Conservation (phyloP, 2,797 vertebrate species). For the Pangasius sanitwongsei region DNA sequence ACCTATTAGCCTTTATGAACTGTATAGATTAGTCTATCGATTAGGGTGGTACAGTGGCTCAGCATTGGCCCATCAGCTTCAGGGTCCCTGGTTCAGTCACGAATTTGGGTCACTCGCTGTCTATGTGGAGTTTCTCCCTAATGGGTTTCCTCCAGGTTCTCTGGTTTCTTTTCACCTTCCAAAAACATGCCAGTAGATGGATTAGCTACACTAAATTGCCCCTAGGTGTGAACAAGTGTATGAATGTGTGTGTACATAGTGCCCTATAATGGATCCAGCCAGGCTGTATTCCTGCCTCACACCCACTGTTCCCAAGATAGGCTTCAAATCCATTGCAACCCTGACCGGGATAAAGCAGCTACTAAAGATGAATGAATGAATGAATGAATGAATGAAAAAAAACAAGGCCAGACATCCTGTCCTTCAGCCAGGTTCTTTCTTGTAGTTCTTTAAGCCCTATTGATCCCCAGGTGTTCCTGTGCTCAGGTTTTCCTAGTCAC, state of each 20-base stretch:
- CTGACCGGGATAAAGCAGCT: background rate
- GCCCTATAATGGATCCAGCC: background rate
- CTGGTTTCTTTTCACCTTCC: too few relatives aligned
- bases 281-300: background rate
- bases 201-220: background rate
- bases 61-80: background rate
- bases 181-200: background rate
- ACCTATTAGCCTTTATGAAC: background rate
- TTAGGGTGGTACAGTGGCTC: background rate
- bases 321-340: background rate
- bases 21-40: background rate
- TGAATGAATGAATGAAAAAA: slow-evolving; percentile 22
- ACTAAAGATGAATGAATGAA: slow-evolving; percentile 8
- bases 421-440: slow-evolving; percentile 67
- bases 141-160: too few relatives aligned
- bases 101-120: background rate
- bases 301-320: background rate
- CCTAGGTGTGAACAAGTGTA: background rate
- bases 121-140: background rate
- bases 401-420: slow-evolving; percentile 57
- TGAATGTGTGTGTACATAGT: background rate
- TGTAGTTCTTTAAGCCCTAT: slow-evolving; percentile 76
- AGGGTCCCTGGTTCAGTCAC: background rate
- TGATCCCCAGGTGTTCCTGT: slow-evolving; percentile 75
- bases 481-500: slow-evolving; percentile 73